Base-by-base conservation (phyloP, 2,888 invertebrate genomes). In the Strigamia maritima region DNA sequence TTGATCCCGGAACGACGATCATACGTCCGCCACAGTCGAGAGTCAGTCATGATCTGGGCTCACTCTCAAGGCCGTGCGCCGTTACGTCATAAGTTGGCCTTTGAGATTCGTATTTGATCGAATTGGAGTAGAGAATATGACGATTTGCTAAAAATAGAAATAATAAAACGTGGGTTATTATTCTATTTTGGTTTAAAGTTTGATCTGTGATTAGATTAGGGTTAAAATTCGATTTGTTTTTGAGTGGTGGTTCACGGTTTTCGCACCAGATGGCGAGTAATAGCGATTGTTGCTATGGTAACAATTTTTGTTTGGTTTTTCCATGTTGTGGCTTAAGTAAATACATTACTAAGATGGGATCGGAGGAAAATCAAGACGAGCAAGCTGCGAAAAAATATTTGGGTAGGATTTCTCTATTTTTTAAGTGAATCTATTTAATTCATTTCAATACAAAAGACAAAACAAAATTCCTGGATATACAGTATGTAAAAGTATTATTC, bases 21-120 rank as follows among this genome's bases (percentile, higher is more conserved):
- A 49, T n/a, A 49, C 49, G 49, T 49, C 49, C 49, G 49, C 49
- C 49, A n/a, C 49, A 3, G 49, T 49, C 49, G 49, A 49, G 49
- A 49, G 49, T 49, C 49, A 49, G 49, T 49, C 49, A 49, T 49
- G 49, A 49, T 49, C 49, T 49, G 49, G 49, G 49, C 49, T 49
- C 49, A 49, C 49, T 31, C 49, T 49, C 49, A 49, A 49, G 49
- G 49, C 2, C 49, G 49, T n/a, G 14, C 14, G 16, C 49, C n/a
- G 16, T 49, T 49, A 49, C 49, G 49, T 49, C 49, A 49, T 10
- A n/a, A n/a, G 16, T 2, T 10, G 60, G 60, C 22, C 40, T 60
- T 22, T 60, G 22, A 19, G 10, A 10, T 60, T 60, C 22, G 60
- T 60, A 60, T 60, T 60, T 60, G 2, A 31, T 24, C 22, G 10